Base-by-base conservation (phyloP, 2,888 invertebrate species). In the Caenorhabditis plicata region DNA sequence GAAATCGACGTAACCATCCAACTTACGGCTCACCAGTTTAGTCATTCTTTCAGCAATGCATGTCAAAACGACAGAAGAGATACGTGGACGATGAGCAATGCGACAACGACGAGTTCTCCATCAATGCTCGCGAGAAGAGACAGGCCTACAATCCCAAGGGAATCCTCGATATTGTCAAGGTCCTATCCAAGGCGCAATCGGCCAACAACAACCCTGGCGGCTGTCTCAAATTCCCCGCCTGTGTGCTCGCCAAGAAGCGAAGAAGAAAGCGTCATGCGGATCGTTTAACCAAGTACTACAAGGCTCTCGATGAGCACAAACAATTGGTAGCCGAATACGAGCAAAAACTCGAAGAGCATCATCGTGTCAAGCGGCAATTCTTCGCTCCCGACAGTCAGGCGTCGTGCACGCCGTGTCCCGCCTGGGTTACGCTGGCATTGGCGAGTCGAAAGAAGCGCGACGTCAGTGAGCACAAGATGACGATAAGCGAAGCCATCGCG, bases 201-300 rank as follows among this genome's bases (percentile, higher is more conserved):
- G 54, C 35, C 9, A 45, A 51, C n/a, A 44, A 48, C 33, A 50
- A 47, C 17, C 49, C 64, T 13, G 64, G 62, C 11, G 72, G 69
- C 8, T 75, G 75, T 38, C 53, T 75, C 54, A 71, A 73, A 50
- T 75, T 74, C 64, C 75, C 75, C 1, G 74, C 74, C 1, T 75
- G 75, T 53, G 74, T 75, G 5, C 47, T 75, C 39, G 69, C 71
- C 25, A 64, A 71, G 50, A 74, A 74, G 52, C 63, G 66, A 44
- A 48, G 75, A 43, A 64, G 71, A 51, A 74, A 74, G 69, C 49
- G 75, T 20, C 61, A 64, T 43, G 75, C 71, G 0, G 73, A 67
- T 26, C 23, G 68, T 13, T 41, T 70, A 31, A 58, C 67, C 13
- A 52, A 71, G 40, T 73, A 72, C 41, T 68, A 74, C 45, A 55